Percentiles rank a stretch among this genome's conserved stretches.
Conservation (phyloP, 2,797 vertebrate species). For the Psittacula derbiana region DNA sequence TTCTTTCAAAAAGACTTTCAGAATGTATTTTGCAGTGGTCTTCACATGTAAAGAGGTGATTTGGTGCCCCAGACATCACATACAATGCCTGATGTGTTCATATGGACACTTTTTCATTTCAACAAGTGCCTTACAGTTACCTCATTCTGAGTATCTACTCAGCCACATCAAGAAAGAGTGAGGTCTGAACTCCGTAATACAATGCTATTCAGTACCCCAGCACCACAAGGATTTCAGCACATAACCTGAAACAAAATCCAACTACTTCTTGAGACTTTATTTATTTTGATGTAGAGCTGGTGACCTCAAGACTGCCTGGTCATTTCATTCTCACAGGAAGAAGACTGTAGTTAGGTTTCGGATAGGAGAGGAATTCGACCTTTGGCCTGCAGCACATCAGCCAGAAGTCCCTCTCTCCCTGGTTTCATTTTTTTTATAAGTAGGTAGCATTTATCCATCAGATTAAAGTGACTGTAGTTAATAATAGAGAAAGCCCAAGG, state of each 20-base stretch:
- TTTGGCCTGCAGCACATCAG: constrained; percentile 59
- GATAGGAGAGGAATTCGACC: constrained; percentile 71
- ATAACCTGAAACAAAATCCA: constrained; percentile 51
- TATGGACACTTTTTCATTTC: background rate
- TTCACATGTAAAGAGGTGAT: background rate
- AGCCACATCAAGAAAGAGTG: background rate
- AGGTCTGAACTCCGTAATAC: background rate
- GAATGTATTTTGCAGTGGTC: background rate
- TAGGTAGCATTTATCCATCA: background rate
- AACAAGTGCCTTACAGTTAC: background rate
- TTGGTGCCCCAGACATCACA: background rate
- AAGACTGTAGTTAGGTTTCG: constrained; percentile 58
- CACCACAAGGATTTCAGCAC: background rate
- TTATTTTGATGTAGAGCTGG: constrained; percentile 65
- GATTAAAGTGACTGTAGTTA: background rate
- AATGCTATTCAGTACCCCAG: background rate
- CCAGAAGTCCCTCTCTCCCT: constrained; percentile 44
- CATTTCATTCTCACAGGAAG: constrained; percentile 76
- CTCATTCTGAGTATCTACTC: background rate
- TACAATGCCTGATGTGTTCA: background rate
- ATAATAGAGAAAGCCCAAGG: background rate
- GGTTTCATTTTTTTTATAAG: constrained; percentile 22
- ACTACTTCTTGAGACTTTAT: constrained; percentile 55
- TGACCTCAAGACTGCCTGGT: constrained; percentile 72
- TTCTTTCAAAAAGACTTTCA: background rate